Conservation (phyloP, 2,113 vertebrate genomes). For the human (Homo sapiens) region GRCh38 chr9:133783001-133783500, state of each 20-base stretch:
- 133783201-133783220: neutral
- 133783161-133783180: neutral
- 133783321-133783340: too few relatives aligned
- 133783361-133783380: neutral
- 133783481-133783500: slow-evolving; percentile 74
- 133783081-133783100: neutral
- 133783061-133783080: accelerated
- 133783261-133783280: accelerated
- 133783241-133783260: neutral
- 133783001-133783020: neutral
- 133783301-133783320: accelerated
- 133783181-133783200: accelerated
- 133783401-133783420: accelerated
- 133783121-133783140: accelerated
- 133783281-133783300: neutral
- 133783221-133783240: accelerated
- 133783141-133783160: neutral
- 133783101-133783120: neutral
- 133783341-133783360: too few relatives aligned
- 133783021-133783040: accelerated
- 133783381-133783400: neutral
- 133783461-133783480: neutral
- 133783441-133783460: neutral
- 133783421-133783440: neutral
- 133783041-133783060: neutral